Percentiles rank a stretch among this genome's conserved stretches.
Conservation (phyloP, 2,797 vertebrate genomes). For the Neoniphon sammara region DNA sequence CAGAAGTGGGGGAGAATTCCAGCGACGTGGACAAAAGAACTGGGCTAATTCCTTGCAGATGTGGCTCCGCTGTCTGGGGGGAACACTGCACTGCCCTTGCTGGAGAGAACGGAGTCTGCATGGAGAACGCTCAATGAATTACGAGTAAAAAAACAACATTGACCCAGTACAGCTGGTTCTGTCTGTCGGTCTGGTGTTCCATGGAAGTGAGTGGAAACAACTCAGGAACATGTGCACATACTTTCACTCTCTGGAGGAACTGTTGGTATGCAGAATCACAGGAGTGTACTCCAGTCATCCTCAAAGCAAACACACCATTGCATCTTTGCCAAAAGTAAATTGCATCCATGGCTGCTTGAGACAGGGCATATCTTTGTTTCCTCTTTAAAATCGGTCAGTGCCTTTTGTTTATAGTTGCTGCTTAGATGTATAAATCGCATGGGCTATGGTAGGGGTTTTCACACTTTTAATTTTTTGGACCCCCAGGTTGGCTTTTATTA, state of each 20-base stretch:
- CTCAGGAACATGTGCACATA: constrained; percentile 55
- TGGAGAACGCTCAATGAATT: constrained; percentile 65
- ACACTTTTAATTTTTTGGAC: too few relatives aligned
- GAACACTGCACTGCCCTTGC: constrained; percentile 54
- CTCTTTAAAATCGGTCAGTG: too few relatives aligned
- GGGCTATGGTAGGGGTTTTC: too few relatives aligned
- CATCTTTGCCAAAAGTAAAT: constrained; percentile 2
- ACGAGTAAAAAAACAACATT: constrained; percentile 66
- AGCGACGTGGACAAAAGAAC: constrained; percentile 82
- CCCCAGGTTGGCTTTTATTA: too few relatives aligned
- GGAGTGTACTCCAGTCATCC: constrained; percentile 37
- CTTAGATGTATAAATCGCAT: too few relatives aligned
- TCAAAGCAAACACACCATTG: constrained; percentile 32
- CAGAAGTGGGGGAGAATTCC: constrained; percentile 69
- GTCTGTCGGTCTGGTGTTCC: constrained; percentile 52
- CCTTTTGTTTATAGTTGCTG: too few relatives aligned
- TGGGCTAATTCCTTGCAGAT: constrained; percentile 84
- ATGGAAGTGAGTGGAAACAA: constrained; percentile 43
- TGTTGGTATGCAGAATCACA: constrained; percentile 60
- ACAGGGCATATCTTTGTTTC: neutral
- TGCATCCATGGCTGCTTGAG: constrained; percentile 14
- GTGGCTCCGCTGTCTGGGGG: constrained; percentile 66
- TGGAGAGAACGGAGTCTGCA: constrained; percentile 49
- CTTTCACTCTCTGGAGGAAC: constrained; percentile 62
- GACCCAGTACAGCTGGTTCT: constrained; percentile 75